Conservation (phyloP, 2,113 vertebrate species). For the Sterna hirundo region DNA sequence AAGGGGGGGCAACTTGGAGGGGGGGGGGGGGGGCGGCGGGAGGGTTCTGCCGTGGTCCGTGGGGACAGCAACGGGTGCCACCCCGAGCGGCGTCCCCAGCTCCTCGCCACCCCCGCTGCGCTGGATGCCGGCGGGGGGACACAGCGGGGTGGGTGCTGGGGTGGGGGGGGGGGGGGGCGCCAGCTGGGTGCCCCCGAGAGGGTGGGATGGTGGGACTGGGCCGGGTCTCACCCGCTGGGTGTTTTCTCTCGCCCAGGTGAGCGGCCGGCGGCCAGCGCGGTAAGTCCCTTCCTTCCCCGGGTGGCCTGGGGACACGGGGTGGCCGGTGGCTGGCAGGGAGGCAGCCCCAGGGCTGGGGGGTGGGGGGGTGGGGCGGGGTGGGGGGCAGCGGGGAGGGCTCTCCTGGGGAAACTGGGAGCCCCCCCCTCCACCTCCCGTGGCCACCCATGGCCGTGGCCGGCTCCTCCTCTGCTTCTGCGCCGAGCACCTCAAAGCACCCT, state of each 20-base stretch:
- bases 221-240: background rate
- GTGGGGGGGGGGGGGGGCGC: no score
- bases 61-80: background rate
- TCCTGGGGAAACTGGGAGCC: background rate
- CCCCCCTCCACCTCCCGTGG: no score
- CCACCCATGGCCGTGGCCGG: no score
- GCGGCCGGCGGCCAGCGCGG: background rate
- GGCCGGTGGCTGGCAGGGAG: background rate
- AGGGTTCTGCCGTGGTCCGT: background rate
- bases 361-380: background rate
- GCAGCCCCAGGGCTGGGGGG: background rate
- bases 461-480: no score
- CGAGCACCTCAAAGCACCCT: no score
- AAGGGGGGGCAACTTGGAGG: rapidly evolving
- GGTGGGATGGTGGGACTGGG: background rate
- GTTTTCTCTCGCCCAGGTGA: background rate
- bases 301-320: background rate
- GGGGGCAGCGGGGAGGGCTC: no score
- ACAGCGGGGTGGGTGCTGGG: no score
- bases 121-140: background rate
- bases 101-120: background rate
- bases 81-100: background rate
- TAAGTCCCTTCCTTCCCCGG: background rate
- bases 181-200: background rate
- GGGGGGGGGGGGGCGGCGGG: background rate